Percentiles rank a stretch among this genome's conserved stretches.
Conservation (phyloP, 2,797 vertebrate genomes). For the Nyctalus aviator region DNA sequence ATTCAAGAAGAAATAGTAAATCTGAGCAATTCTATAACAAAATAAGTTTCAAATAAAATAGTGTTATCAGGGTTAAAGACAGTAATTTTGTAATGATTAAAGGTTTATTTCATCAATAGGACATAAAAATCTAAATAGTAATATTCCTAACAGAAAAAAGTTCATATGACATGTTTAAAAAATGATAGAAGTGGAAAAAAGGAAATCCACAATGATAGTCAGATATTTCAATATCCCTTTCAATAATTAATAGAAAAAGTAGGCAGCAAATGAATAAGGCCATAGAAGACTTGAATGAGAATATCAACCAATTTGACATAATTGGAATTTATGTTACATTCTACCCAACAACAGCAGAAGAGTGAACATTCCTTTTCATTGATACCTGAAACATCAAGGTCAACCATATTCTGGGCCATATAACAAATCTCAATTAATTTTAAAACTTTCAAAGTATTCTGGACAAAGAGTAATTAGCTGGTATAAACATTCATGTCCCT, state of each 20-base stretch:
- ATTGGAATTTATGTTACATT: neutral
- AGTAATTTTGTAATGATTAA: neutral
- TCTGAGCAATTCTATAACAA: neutral
- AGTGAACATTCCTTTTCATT: neutral
- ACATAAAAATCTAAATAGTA: neutral
- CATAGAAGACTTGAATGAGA: neutral
- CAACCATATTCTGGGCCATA: neutral
- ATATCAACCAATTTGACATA: neutral
- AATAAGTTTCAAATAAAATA: constrained; percentile 48
- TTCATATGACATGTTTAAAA: neutral
- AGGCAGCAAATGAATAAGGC: neutral
- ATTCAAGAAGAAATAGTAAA: neutral
- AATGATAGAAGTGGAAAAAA: neutral
- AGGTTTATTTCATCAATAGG: neutral
- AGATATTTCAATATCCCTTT: neutral
- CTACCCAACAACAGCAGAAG: neutral
- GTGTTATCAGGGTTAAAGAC: neutral
- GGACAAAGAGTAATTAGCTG: neutral
- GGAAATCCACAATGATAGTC: neutral
- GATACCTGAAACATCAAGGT: neutral
- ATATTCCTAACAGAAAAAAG: neutral
- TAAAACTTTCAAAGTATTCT: neutral
- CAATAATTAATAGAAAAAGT: constrained; percentile 9
- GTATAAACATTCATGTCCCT: neutral
- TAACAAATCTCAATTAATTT: constrained; percentile 38